A percentile compares a stretch with the other conserved stretches of the same genome.
Conservation (phyloP, 2,113 vertebrate species). For the Xiphorhynchus elegans region DNA sequence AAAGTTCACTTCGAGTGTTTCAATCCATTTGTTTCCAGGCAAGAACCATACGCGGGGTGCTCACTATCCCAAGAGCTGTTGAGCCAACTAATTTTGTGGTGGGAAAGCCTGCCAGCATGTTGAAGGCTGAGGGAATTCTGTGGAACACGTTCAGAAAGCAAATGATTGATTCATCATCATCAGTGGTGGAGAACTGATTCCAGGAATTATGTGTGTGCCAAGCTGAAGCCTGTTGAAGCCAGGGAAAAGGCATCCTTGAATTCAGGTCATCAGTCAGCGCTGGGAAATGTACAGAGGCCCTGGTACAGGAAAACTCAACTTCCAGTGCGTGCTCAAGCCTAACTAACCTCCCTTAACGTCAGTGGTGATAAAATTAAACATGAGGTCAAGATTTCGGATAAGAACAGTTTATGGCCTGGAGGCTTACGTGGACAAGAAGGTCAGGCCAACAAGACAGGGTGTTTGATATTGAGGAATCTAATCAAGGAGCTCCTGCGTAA, state of each 20-base stretch:
- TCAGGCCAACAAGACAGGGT: neutral
- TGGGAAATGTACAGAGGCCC: neutral
- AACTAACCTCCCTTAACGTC: conserved; percentile 31
- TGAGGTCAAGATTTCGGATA: conserved; percentile 62
- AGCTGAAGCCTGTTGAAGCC: conserved; percentile 16
- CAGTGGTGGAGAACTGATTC: conserved; percentile 29
- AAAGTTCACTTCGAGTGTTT: neutral
- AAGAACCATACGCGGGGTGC: neutral
- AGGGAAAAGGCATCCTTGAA: conserved; percentile 51
- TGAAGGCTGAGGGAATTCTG: conserved; percentile 58
- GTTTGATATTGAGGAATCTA: conserved; percentile 36
- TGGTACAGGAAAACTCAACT: conserved; percentile 18
- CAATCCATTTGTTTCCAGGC: conserved; percentile 27
- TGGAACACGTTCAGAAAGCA: conserved; percentile 45
- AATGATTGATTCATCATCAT: conserved; percentile 57
- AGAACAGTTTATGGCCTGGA: conserved; percentile 7
- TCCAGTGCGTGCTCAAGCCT: neutral
- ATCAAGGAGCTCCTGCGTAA: conserved; percentile 61
- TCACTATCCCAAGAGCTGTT: conserved; percentile 11
- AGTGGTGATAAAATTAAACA: conserved; percentile 32
- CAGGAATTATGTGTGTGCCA: conserved; percentile 33
- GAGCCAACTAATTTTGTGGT: conserved; percentile 53
- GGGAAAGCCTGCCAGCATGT: conserved; percentile 33
- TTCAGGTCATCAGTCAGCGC: conserved; percentile 8
- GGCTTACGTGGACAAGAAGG: conserved; percentile 2